Percentiles rank a stretch among this genome's conserved stretches.
Evolutionary conservation across 2,797 vertebrate genomes (phyloP).

Genomic region (Geotrypetes seraphini): DNA sequence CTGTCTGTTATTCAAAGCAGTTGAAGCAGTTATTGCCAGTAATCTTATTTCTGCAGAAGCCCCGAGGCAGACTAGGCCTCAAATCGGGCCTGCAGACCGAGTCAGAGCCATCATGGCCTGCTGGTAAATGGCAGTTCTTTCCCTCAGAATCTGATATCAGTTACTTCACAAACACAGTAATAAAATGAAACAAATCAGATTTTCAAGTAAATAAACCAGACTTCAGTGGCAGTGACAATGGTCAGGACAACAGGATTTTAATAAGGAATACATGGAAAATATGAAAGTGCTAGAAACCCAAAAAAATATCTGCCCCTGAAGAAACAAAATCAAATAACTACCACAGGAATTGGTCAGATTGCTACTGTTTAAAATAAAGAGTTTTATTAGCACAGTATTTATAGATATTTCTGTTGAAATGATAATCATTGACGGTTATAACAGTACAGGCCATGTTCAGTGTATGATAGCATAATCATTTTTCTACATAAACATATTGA

Average conservation of each 20-base stretch:
- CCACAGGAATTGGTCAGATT: background rate
- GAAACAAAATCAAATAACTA: background rate
- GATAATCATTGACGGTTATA: too few species aligned
- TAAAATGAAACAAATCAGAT: constrained; percentile 84
- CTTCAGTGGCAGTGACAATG: constrained; percentile 68
- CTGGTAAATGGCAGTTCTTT: constrained; percentile 72
- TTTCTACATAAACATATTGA: too few species aligned
- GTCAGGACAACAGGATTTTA: constrained; percentile 69
- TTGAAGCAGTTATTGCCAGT: constrained; percentile 80
- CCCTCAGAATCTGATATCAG: constrained; percentile 72
- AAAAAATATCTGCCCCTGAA: background rate
- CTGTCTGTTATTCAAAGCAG: constrained; percentile 81
- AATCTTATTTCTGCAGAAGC: constrained; percentile 84
- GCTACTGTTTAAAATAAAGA: constrained; percentile 7
- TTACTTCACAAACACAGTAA: constrained; percentile 75
- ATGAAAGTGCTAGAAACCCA: constrained; percentile 7
- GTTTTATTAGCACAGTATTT: too few species aligned
- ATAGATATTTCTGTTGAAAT: too few species aligned
- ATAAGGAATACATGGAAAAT: constrained; percentile 53
- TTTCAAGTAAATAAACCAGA: constrained; percentile 80
- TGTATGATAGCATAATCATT: too few species aligned
- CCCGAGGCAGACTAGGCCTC: constrained; percentile 63
- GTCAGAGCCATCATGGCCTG: constrained; percentile 61
- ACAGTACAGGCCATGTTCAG: too few species aligned
- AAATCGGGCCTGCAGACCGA: constrained; percentile 69